A percentile compares a stretch with the other conserved stretches of the same genome.
phyloP scores from a whole-genome alignment of 2,113 vertebrate species.

The Eurypyga helias region DNA sequence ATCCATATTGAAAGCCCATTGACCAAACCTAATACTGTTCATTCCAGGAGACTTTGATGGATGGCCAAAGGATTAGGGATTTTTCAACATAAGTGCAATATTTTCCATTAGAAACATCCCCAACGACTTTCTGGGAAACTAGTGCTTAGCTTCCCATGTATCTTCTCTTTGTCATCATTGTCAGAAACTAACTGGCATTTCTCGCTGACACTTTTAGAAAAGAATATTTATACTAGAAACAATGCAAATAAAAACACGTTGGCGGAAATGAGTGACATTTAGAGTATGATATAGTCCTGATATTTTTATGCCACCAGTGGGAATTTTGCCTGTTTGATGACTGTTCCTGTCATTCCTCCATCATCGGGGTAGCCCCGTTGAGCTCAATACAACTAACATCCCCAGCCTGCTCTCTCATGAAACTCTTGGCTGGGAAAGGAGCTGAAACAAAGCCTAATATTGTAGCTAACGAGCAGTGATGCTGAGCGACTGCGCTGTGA shows the following conservation, averaged over 20 bases:
- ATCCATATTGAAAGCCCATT: neutral
- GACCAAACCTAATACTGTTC: slow-evolving; percentile 18
- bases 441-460: neutral
- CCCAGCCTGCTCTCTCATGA: neutral
- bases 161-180: slow-evolving; percentile 42
- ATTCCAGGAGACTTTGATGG: slow-evolving; percentile 16
- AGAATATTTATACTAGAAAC: slow-evolving; percentile 42
- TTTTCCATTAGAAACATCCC: slow-evolving; percentile 52
- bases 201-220: slow-evolving; percentile 36
- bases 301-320: slow-evolving; percentile 41
- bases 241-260: slow-evolving; percentile 46
- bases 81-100: slow-evolving; percentile 49
- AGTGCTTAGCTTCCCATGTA: slow-evolving; percentile 32
- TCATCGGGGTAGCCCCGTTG: neutral
- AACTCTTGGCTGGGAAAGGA: neutral
- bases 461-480: neutral
- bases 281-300: slow-evolving; percentile 31
- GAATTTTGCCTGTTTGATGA: slow-evolving; percentile 39
- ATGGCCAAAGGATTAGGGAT: slow-evolving; percentile 42
- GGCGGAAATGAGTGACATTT: slow-evolving; percentile 40
- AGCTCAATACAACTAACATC: neutral
- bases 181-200: slow-evolving; percentile 52
- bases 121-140: slow-evolving; percentile 29
- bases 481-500: neutral
- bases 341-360: slow-evolving; percentile 16